Base-by-base conservation (phyloP, 2,797 vertebrate species). In the Mastacembelus armatus region DNA sequence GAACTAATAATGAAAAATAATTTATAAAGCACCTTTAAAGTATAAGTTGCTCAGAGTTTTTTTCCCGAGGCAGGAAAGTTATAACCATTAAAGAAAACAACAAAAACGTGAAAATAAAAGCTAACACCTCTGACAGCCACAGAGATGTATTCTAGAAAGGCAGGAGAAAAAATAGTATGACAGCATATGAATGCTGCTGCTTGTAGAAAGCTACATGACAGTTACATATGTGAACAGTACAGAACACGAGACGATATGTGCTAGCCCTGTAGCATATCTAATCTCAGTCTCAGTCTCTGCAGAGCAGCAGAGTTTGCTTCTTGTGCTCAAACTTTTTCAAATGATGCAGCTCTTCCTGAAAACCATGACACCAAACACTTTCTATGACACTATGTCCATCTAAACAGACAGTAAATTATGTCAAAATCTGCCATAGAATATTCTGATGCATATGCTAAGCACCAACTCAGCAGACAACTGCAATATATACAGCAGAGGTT, bases 331-430 rank as follows among this genome's bases (percentile, higher is more conserved):
- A n/a, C 63, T 44, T 30, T 39, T 26, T 44, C 10, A 8, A 29
- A 40, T n/a, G n/a, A n/a, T n/a, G n/a, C n/a, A 61, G 57, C 27
- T 15, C 43, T 45, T 30, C 26, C 26, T 16, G n/a, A 3, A 29
- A 54, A 19, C 2, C 10, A 27, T 43, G 43, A 21, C 8, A 7
- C n/a, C n/a, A n/a, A n/a, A n/a, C 27, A 26, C 59, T 14, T 22
- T 30, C 14, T 7, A 4, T 51, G 33, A 7, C 52, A 45, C 21
- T 11, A 6, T n/a, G 57, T 47, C 50, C 33, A 27, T 38, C 52
- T 21, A 27, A 51, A 36, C 45, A 55, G 48, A 70, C 38, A 35
- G 67, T 15, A 30, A 48, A 78, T 58, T 12, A 50, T 50, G 64
- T 68, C 35, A 43, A 56, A 79, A 62, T 24, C 21, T 55, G 49